These are phyloP conservation scores for Atrichornis clamosus DNA, from an alignment of 2,113 vertebrate genomes.

Conservation along the genomic window DNA sequence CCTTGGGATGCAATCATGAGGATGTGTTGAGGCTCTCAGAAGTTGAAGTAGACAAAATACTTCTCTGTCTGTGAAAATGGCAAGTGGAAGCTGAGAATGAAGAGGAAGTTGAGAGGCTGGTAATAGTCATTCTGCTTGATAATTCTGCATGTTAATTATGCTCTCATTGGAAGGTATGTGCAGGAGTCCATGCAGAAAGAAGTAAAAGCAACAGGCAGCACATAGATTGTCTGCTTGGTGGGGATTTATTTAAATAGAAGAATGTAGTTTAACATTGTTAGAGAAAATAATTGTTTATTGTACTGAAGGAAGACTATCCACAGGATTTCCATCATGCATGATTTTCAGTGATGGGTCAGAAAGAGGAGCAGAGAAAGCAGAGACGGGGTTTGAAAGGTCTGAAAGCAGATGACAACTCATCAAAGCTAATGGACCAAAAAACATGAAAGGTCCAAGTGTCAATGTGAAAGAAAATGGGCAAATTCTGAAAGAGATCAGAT, in stretches of 20 bases:
- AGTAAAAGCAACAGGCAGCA: background rate
- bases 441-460: background rate
- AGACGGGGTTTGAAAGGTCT: background rate
- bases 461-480: background rate
- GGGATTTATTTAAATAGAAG: background rate
- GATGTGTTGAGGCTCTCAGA: background rate
- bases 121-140: background rate
- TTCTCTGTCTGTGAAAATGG: background rate
- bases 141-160: background rate
- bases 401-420: background rate
- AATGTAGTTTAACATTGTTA: background rate
- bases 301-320: background rate
- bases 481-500: background rate
- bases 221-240: background rate
- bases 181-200: background rate
- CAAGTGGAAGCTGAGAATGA: background rate
- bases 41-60: background rate
- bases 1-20: background rate
- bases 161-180: background rate
- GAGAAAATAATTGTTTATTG: background rate
- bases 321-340: background rate
- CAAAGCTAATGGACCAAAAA: constrained; percentile 14
- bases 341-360: background rate
- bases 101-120: background rate
- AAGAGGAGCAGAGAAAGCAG: background rate